A percentile compares a stretch with the other conserved stretches of the same genome.
These are phyloP conservation scores for Drosophila siamana DNA, from an alignment of 2,888 invertebrate genomes.

Conservation along the genomic window DNA sequence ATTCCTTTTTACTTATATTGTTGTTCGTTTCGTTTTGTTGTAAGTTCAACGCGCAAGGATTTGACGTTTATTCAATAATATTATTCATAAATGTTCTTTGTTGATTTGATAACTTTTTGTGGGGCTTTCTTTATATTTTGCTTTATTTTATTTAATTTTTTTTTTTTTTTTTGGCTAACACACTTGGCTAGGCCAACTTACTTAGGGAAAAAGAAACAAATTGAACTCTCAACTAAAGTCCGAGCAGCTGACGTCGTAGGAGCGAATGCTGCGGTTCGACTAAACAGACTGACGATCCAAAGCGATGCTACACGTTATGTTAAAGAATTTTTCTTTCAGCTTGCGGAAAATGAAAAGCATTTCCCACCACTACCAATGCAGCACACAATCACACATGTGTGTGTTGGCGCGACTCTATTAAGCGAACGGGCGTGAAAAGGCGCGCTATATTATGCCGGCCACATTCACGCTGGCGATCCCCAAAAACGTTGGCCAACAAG, in stretches of 20 bases:
- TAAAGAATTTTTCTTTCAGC: slow-evolving; percentile 83
- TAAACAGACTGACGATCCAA: slow-evolving; percentile 86
- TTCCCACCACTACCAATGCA: slow-evolving; percentile 68
- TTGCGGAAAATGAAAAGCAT: slow-evolving; percentile 78
- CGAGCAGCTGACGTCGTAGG: slow-evolving; percentile 86
- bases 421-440: slow-evolving; percentile 53
- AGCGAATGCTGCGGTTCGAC: slow-evolving; percentile 86
- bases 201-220: slow-evolving; percentile 86
- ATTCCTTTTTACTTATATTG: slow-evolving; percentile 3
- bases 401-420: slow-evolving; percentile 19
- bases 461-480: slow-evolving; percentile 28
- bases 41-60: slow-evolving; percentile 57
- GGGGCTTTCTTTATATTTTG: too few species aligned
- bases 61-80: slow-evolving; percentile 18
- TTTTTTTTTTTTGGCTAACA: slow-evolving; percentile 27
- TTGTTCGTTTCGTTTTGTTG: slow-evolving; percentile 10
- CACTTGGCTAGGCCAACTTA: slow-evolving; percentile 83
- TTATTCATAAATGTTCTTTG: slow-evolving; percentile 5
- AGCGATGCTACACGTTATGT: slow-evolving; percentile 85
- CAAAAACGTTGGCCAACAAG: slow-evolving; percentile 49
- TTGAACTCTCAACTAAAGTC: slow-evolving; percentile 85
- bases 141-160: slow-evolving; percentile 25
- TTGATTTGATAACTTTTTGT: slow-evolving; percentile 23
- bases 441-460: slow-evolving; percentile 54
- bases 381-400: slow-evolving; percentile 5